Evolutionary conservation across 1,140 invertebrate species (phyloP).

Genomic region (Piezodorus guildinii): DNA sequence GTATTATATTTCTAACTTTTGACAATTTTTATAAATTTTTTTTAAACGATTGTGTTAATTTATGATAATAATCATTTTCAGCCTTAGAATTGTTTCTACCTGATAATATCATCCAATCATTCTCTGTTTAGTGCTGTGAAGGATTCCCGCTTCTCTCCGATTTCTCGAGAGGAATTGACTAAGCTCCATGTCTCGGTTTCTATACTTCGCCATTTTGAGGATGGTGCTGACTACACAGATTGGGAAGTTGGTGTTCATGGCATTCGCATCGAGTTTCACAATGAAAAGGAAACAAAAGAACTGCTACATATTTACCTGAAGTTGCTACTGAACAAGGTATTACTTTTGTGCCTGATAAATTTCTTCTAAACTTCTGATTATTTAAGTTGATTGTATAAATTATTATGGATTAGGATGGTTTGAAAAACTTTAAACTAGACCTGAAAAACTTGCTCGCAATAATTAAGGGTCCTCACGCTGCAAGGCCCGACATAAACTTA

Average conservation of each 20-base stretch:
- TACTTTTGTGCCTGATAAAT: too few species aligned
- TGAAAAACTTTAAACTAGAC: too few species aligned
- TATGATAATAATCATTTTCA: too few species aligned
- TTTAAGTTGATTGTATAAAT: too few species aligned
- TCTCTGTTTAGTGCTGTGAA: constrained; percentile 73
- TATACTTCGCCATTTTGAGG: constrained; percentile 90
- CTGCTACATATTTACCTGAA: constrained; percentile 95
- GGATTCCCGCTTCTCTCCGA: constrained; percentile 93
- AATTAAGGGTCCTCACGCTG: too few species aligned
- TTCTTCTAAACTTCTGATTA: not conserved
- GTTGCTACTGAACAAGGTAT: constrained; percentile 93
- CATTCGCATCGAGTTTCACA: constrained; percentile 94
- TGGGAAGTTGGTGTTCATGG: constrained; percentile 97
- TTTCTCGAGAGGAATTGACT: constrained; percentile 84
- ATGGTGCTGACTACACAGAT: constrained; percentile 86
- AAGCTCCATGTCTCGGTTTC: constrained; percentile 90
- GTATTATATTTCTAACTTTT: too few species aligned
- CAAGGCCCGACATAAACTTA: too few species aligned
- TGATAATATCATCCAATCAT: not conserved
- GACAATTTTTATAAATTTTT: too few species aligned
- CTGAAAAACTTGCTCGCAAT: too few species aligned
- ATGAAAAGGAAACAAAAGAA: constrained; percentile 87
- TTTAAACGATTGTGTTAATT: too few species aligned
- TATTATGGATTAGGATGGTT: too few species aligned
- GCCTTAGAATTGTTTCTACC: too few species aligned